These are phyloP conservation scores for Brachyptera risi DNA, from an alignment of 2,888 invertebrate species.

Conservation along the genomic window DNA sequence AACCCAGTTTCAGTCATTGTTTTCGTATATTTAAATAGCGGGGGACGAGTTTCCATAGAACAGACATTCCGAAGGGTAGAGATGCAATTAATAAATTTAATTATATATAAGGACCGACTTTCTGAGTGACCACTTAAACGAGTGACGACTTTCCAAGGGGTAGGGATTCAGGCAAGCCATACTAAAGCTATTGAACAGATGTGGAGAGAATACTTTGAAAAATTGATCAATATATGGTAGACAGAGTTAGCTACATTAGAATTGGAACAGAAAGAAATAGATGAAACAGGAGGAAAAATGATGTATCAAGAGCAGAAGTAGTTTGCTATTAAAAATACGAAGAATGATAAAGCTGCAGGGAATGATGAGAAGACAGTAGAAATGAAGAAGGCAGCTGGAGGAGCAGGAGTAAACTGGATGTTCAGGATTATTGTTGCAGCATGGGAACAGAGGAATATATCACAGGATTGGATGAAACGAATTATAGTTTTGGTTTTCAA, in stretches of 20 bases:
- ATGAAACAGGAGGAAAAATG: background rate
- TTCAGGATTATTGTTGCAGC: background rate
- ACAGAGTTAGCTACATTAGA: background rate
- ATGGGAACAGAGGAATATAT: background rate
- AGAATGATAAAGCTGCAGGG: background rate
- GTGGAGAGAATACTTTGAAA: conserved; percentile 1
- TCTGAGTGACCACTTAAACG: too few species aligned
- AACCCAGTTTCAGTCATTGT: too few species aligned
- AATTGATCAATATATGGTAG: background rate
- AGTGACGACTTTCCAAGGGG: too few species aligned
- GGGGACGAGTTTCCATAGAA: too few species aligned
- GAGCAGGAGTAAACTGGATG: background rate
- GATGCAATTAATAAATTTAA: too few species aligned
- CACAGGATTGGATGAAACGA: background rate
- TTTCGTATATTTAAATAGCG: too few species aligned
- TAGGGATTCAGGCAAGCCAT: too few species aligned
- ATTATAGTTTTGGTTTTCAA: background rate
- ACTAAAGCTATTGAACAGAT: too few species aligned
- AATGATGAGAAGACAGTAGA: background rate
- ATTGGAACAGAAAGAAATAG: background rate
- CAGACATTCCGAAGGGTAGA: too few species aligned
- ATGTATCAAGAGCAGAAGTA: background rate
- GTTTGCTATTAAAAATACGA: background rate
- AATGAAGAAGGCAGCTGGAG: background rate
- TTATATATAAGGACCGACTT: too few species aligned